A percentile compares a stretch with the other conserved stretches of the same genome.
phyloP scores from a whole-genome alignment of 2,113 vertebrate genomes.

The Climacteris rufus region DNA sequence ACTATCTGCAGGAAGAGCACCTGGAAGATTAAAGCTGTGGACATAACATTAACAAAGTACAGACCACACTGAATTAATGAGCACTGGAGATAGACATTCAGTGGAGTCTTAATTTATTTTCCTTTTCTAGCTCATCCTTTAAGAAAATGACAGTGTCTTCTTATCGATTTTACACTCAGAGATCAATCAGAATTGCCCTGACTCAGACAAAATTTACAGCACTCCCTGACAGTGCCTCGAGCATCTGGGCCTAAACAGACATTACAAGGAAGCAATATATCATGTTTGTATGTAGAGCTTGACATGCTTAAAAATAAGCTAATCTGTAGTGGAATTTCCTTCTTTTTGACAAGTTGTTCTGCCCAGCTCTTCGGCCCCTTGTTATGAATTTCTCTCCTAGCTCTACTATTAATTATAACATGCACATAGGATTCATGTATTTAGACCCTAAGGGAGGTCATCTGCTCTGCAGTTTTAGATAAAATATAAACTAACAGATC shows the following conservation, averaged over 20 bases:
- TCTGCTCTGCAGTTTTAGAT: slow-evolving; percentile 79
- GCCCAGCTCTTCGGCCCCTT: slow-evolving; percentile 72
- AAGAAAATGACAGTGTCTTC: slow-evolving; percentile 99
- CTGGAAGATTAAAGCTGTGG: slow-evolving; percentile 90
- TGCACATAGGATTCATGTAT: slow-evolving; percentile 76
- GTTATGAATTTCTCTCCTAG: slow-evolving; percentile 76
- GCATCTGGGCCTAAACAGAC: slow-evolving; percentile 78
- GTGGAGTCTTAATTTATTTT: slow-evolving; percentile 99
- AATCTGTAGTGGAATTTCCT: slow-evolving; percentile 90
- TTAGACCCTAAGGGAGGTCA: slow-evolving; percentile 80
- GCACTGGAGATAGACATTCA: slow-evolving; percentile 84
- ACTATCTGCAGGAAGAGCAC: slow-evolving; percentile 78
- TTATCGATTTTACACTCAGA: slow-evolving; percentile 99
- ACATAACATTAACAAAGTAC: slow-evolving; percentile 88
- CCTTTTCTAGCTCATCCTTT: slow-evolving; percentile 95
- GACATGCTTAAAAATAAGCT: slow-evolving; percentile 92
- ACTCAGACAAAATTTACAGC: slow-evolving; percentile 97
- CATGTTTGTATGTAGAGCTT: slow-evolving; percentile 82
- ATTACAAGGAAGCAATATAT: slow-evolving; percentile 85
- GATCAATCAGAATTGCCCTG: slow-evolving; percentile 99
- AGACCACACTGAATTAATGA: slow-evolving; percentile 92
- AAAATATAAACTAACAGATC: slow-evolving; percentile 85
- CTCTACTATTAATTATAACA: slow-evolving; percentile 83
- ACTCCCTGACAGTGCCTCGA: slow-evolving; percentile 77
- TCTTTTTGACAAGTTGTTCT: slow-evolving; percentile 86